Base-by-base conservation (phyloP, 1,140 invertebrate genomes). In the Caenorhabditis tropicalis region DNA sequence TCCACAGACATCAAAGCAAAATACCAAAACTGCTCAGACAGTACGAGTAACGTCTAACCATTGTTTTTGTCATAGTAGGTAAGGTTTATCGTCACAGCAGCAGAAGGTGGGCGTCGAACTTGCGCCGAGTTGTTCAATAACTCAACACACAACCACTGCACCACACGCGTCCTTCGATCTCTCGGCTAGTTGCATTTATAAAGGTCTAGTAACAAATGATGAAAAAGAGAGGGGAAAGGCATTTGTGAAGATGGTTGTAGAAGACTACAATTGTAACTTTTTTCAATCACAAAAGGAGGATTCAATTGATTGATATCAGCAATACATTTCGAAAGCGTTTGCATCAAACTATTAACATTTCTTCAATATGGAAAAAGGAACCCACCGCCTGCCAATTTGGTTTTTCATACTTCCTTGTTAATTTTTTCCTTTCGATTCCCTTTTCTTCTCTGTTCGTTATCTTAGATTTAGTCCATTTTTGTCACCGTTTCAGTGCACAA, bases 11-110 rank as follows among this genome's bases (percentile, higher is more conserved):
- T 12, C 39, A 43, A 36, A 39, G n/a, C 33, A 74, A 74, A 74
- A 74, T 19, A 43, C n/a, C 65, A 74, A 74, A 74, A 74, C 65
- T 74, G 65, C 65, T 74, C 65, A 74, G 65, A 74, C 65, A 74
- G 65, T 74, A 74, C 65, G 65, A 74, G 65, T 74, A 74, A 74
- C 65, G 65, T 74, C 36, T 74, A 74, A 74, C 65, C 65, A 74
- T 74, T 43, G 33, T 43, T 43, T 39, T 74, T 74, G 65, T 74
- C 65, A 43, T 74, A 43, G 65, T 74, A 74, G 65, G 65, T 74
- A 74, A 74, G 65, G 65, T 21, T 74, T 31, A 74, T 74, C 65
- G 36, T 74, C 65, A 74, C 65, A 39, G 65, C 65, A 74, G 65
- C n/a, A 2, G n/a, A n/a, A n/a, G 15, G 65, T n/a, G 65, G 21